Evolutionary conservation across 2,888 invertebrate species (phyloP).

Genomic region (Drosophila sordidula): DNA sequence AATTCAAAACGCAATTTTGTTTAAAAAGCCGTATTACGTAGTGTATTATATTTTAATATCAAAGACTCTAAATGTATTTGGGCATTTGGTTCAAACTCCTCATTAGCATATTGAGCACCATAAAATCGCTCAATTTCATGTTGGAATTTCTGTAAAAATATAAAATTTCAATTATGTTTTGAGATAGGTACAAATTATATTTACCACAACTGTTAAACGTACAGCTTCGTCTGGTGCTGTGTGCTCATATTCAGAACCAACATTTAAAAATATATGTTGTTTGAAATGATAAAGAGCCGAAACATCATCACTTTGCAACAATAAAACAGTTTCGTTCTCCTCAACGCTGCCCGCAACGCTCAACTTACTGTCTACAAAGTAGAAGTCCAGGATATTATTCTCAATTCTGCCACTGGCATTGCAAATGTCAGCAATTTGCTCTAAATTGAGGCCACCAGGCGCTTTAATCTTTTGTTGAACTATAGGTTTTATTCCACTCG

Average conservation of each 20-base stretch:
- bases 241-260: background rate
- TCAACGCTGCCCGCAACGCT: conserved; percentile 8
- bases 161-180: background rate
- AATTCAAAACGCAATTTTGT: conserved; percentile 17
- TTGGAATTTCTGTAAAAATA: conserved; percentile 70
- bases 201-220: conserved; percentile 55
- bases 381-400: conserved; percentile 30
- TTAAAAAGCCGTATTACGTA: conserved; percentile 61
- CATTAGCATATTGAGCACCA: conserved; percentile 37
- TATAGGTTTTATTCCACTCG: background rate
- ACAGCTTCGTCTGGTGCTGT: conserved; percentile 5
- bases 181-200: background rate
- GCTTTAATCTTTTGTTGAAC: conserved; percentile 35
- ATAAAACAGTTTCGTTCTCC: conserved; percentile 13
- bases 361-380: conserved; percentile 50
- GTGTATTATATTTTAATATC: conserved; percentile 65
- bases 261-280: conserved; percentile 52
- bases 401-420: conserved; percentile 17
- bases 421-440: conserved; percentile 35
- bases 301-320: conserved; percentile 46
- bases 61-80: conserved; percentile 67
- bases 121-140: conserved; percentile 71
- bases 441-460: conserved; percentile 9
- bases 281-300: conserved; percentile 69
- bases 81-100: conserved; percentile 24